These are phyloP conservation scores for Heliopora coerulea DNA, from an alignment of 92 coral and sea anemone species.

Conservation along the genomic window DNA sequence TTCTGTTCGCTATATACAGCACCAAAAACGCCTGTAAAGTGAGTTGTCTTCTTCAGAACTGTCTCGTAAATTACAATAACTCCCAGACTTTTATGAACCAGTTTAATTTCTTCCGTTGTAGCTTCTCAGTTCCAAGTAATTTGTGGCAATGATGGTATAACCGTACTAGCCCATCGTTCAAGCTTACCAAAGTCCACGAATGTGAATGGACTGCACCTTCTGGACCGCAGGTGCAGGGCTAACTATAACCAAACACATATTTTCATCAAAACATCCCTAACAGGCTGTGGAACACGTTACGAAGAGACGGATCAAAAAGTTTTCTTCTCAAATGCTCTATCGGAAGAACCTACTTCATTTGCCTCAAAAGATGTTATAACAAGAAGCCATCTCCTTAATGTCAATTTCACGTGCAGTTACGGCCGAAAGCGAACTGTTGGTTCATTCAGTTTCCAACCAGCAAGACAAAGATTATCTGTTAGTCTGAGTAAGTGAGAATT, in stretches of 20 bases:
- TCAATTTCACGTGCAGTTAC: conserved; percentile 12
- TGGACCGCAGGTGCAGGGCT: background rate
- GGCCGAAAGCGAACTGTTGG: conserved; percentile 2
- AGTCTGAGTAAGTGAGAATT: conserved; percentile 1
- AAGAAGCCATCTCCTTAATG: background rate
- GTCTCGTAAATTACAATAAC: too few relatives aligned
- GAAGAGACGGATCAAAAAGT: background rate
- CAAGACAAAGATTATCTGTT: background rate
- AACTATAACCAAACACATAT: conserved; percentile 5
- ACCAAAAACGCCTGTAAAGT: too few relatives aligned
- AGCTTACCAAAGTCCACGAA: conserved; percentile 8
- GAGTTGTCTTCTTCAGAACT: too few relatives aligned
- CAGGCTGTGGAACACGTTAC: conserved; percentile 21
- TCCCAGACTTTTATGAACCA: too few relatives aligned
- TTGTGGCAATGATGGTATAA: conserved; percentile 2
- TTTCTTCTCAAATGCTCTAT: conserved; percentile 4
- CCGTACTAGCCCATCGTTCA: background rate
- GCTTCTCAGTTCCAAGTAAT: conserved; percentile 7
- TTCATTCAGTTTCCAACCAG: conserved; percentile 6
- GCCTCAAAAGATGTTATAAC: too few relatives aligned
- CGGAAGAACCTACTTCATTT: too few relatives aligned
- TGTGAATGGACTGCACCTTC: conserved; percentile 3
- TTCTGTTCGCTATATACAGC: too few relatives aligned
- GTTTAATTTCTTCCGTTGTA: too few relatives aligned
- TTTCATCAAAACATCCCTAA: background rate